Base-by-base conservation (phyloP, 2,797 vertebrate genomes). In the Anguilla pacifica region DNA sequence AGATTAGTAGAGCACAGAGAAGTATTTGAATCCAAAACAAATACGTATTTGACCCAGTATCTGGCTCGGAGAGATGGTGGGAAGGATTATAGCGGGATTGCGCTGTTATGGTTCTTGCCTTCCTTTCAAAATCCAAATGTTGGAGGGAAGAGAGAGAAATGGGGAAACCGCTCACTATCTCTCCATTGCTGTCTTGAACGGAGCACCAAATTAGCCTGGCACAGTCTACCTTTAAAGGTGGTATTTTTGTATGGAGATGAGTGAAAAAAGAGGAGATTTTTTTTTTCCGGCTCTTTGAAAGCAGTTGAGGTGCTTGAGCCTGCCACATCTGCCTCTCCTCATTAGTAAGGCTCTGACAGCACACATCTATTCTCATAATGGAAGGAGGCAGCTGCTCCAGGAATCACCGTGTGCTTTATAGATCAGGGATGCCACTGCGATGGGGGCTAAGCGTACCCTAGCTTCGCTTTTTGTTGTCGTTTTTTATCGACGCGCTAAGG, bases 331-430 rank as follows among this genome's bases (percentile, higher is more conserved):
- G 91, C 87, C 89, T 51, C 85, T 83, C 46, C 89, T 93, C 91
- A 89, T 93, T 92, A 92, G 87, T 87, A 90, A 89, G 84, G 87
- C 0, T 53, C 88, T 89, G 88, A 91, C 91, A 88, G 88, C 49
- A 87, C 67, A 86, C 89, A 87, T 91, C 84, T 83, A 91, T 92
- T 92, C 90, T 84, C 87, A 91, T 93, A 91, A 91, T 89, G 85
- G 70, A 51, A 70, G 79, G 74, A 86, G 90, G 91, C 91, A 90
- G 90, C 88, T 90, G 90, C 92, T 90, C 46, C 88, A 88, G 91
- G 88, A 90, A 89, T 85, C 85, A 91, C 84, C 77, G 72, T 67
- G 87, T 87, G 85, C 90, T 89, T 84, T 89, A 86, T 64, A 82
- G 79, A 87, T 88, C 85, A 77, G 3, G 83, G 79, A 53, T 57